Conservation (phyloP, 2,888 invertebrate genomes). For the Aleiodes testaceus region DNA sequence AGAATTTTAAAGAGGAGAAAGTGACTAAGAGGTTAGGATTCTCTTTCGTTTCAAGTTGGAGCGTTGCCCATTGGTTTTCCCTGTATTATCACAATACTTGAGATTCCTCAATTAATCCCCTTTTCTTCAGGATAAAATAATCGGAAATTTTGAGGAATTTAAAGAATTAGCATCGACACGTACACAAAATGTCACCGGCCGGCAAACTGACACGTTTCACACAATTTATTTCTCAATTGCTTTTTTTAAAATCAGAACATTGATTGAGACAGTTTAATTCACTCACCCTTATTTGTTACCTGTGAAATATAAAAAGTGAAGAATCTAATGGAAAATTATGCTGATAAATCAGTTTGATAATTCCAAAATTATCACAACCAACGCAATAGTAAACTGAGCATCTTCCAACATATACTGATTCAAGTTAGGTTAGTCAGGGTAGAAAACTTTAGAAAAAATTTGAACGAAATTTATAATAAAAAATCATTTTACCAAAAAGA, state of each 20-base stretch:
- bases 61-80: too few species aligned
- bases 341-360: neutral
- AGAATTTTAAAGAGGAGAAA: neutral
- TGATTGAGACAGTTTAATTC: neutral
- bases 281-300: neutral
- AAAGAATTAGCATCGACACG: slow-evolving; percentile 26
- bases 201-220: slow-evolving; percentile 26
- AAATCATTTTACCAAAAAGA: too few species aligned
- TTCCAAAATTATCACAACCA: neutral
- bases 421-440: too few species aligned
- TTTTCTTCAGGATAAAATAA: neutral
- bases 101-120: neutral
- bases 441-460: too few species aligned
- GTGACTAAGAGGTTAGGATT: neutral
- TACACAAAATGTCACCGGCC: slow-evolving; percentile 43
- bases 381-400: neutral
- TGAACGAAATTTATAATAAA: too few species aligned
- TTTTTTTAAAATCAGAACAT: neutral
- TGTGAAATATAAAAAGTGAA: neutral
- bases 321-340: neutral
- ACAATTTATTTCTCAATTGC: neutral
- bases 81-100: neutral
- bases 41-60: too few species aligned
- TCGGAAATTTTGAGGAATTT: neutral
- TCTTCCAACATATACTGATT: neutral